These are phyloP conservation scores for Xanthorhoe designata DNA, from an alignment of 2,888 invertebrate species.

Conservation along the genomic window DNA sequence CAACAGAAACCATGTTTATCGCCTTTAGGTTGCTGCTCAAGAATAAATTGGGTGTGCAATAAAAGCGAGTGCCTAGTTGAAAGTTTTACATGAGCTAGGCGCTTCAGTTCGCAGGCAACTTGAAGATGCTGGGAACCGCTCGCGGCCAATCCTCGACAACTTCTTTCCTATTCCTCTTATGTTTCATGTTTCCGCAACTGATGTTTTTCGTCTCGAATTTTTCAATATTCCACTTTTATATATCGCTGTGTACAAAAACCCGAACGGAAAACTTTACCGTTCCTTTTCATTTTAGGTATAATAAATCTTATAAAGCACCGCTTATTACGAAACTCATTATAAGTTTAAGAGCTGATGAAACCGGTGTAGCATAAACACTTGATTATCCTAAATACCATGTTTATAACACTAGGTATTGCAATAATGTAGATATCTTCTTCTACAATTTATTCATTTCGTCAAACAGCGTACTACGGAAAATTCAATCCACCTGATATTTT, in stretches of 20 bases:
- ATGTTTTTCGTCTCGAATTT: slow-evolving; percentile 59
- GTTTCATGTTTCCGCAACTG: slow-evolving; percentile 57
- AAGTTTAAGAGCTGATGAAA: slow-evolving; percentile 42
- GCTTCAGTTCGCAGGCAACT: slow-evolving; percentile 49
- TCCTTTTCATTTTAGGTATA: slow-evolving; percentile 52
- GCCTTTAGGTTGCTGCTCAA: slow-evolving; percentile 56
- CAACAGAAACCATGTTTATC: slow-evolving; percentile 58
- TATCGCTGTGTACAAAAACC: slow-evolving; percentile 62
- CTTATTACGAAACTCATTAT: slow-evolving; percentile 45
- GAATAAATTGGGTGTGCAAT: slow-evolving; percentile 74
- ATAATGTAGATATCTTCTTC: background rate
- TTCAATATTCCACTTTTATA: slow-evolving; percentile 63
- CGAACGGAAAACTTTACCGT: slow-evolving; percentile 52
- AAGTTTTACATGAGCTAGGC: slow-evolving; percentile 67
- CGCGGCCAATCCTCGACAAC: slow-evolving; percentile 55
- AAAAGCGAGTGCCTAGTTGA: slow-evolving; percentile 66
- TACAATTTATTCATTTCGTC: background rate
- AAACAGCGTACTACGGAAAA: background rate
- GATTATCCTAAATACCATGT: background rate
- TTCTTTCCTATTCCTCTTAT: slow-evolving; percentile 58
- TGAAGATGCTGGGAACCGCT: slow-evolving; percentile 43
- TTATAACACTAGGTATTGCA: background rate
- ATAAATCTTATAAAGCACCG: slow-evolving; percentile 56
- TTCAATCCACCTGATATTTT: background rate
- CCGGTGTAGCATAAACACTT: slow-evolving; percentile 23